Conservation (phyloP, 2,888 invertebrate genomes). For the Zootermopsis nevadensis region DNA sequence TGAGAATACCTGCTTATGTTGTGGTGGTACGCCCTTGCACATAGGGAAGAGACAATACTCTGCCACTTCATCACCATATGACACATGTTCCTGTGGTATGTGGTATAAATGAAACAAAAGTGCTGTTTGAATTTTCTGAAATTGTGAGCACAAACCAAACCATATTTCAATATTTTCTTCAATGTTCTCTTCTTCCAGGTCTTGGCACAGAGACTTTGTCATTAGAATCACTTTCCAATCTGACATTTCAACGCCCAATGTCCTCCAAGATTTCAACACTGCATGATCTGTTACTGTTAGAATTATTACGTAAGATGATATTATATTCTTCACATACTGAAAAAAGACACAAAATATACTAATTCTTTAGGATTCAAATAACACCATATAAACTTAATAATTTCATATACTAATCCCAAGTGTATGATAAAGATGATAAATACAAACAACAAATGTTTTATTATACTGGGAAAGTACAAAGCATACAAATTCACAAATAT, state of each 20-base stretch:
- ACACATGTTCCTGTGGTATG: not conserved
- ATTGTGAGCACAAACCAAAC: constrained; percentile 38
- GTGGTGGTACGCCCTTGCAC: constrained; percentile 35
- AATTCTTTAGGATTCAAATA: too few species aligned
- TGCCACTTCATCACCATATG: not conserved
- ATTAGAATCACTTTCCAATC: constrained; percentile 16
- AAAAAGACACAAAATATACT: constrained; percentile 53
- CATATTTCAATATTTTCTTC: constrained; percentile 35
- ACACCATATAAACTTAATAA: too few species aligned
- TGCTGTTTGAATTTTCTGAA: constrained; percentile 42
- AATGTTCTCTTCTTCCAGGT: constrained; percentile 22
- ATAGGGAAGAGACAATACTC: constrained; percentile 37
- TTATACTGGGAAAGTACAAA: too few species aligned
- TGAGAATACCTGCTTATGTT: constrained; percentile 14
- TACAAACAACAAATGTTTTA: too few species aligned
- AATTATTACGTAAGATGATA: constrained; percentile 74
- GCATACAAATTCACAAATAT: too few species aligned
- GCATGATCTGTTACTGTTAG: constrained; percentile 5
- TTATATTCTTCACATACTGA: constrained; percentile 81
- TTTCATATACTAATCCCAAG: too few species aligned
- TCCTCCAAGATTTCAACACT: constrained; percentile 34
- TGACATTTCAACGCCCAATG: not conserved
- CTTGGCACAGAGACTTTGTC: constrained; percentile 42
- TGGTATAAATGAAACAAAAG: constrained; percentile 44
- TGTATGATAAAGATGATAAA: too few species aligned